phyloP scores from a whole-genome alignment of 2,113 vertebrate species.

The Bos indicus region DNA sequence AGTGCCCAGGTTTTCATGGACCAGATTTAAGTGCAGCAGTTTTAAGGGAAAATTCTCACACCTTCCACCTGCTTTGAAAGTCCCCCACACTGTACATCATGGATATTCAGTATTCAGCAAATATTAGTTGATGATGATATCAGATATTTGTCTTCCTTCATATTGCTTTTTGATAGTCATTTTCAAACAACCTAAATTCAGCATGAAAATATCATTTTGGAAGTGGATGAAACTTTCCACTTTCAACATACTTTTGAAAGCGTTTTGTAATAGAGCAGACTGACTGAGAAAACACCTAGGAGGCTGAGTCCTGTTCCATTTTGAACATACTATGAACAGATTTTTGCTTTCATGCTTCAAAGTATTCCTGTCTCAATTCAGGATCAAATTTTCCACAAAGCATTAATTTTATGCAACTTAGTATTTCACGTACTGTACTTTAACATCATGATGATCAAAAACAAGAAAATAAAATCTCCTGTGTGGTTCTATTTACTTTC shows the following conservation, averaged over 20 bases:
- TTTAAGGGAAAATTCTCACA: not conserved
- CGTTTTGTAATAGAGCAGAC: slow-evolving; percentile 39
- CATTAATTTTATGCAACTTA: not conserved
- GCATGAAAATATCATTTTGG: not conserved
- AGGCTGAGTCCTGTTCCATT: not conserved
- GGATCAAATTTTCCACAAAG: not conserved
- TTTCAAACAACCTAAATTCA: slow-evolving; percentile 49
- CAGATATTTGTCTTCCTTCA: slow-evolving; percentile 30
- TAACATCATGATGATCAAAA: not conserved
- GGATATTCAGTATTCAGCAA: not conserved
- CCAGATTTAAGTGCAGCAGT: not conserved
- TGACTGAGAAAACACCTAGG: slow-evolving; percentile 4
- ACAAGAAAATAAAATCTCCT: not conserved
- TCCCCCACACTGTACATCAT: not conserved
- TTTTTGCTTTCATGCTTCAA: slow-evolving; percentile 22
- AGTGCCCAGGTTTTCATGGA: not conserved
- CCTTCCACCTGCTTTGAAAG: not conserved
- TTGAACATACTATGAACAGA: slow-evolving; percentile 2
- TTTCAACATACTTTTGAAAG: slow-evolving; percentile 46
- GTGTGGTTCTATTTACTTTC: not conserved
- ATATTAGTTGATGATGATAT: slow-evolving; percentile 4
- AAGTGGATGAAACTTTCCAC: slow-evolving; percentile 12
- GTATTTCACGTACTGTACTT: not conserved
- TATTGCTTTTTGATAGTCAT: slow-evolving; percentile 19
- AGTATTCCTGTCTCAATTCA: slow-evolving; percentile 26